Conservation (phyloP, 2,888 invertebrate species). For the Glaucopsyche alexis region DNA sequence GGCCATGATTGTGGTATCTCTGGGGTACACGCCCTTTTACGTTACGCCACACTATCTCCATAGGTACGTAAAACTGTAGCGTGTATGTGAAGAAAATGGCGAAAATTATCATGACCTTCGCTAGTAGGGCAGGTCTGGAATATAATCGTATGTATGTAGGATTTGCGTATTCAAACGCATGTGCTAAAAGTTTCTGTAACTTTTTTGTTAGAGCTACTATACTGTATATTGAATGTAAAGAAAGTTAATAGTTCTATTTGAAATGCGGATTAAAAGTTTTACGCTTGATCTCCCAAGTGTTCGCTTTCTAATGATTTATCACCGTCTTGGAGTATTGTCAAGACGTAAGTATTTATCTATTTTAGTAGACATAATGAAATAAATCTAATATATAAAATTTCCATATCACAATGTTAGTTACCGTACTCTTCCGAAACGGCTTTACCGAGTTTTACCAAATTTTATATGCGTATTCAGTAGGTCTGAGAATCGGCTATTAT, state of each 20-base stretch:
- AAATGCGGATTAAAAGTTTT: slow-evolving; percentile 3
- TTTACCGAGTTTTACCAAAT: no score
- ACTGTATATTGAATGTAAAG: not conserved
- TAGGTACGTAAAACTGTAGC: slow-evolving; percentile 96
- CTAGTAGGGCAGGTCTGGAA: slow-evolving; percentile 85
- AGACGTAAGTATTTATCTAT: not conserved
- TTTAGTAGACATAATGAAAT: not conserved
- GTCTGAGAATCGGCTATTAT: no score
- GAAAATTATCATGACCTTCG: slow-evolving; percentile 90
- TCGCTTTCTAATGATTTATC: not conserved
- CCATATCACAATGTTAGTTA: no score
- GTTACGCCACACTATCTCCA: slow-evolving; percentile 93
- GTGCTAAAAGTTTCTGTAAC: not conserved
- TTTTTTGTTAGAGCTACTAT: not conserved
- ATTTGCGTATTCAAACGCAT: not conserved
- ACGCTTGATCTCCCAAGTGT: not conserved
- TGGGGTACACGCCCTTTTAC: slow-evolving; percentile 69
- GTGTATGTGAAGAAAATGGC: slow-evolving; percentile 96
- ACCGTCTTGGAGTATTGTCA: slow-evolving; percentile 6
- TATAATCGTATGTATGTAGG: not conserved
- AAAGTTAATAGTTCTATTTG: not conserved
- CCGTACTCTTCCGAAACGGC: no score
- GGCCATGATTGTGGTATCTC: slow-evolving; percentile 60
- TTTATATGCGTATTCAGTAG: no score
- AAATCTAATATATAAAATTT: no score